Conservation (phyloP, 92 coral and sea anemone species). For the Actinernus sp. region DNA sequence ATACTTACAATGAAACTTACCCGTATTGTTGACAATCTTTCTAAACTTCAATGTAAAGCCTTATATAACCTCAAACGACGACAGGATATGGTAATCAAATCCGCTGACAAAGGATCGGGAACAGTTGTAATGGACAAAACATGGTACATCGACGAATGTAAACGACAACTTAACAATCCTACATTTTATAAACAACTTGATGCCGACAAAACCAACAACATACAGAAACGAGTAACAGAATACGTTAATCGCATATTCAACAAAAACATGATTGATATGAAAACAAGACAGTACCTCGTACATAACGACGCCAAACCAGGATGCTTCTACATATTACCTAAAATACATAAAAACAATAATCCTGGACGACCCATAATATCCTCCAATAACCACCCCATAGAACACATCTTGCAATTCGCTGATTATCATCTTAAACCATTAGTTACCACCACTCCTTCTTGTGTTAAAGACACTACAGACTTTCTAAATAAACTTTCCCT, state of each 20-base stretch:
- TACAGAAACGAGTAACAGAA: conserved; percentile 9
- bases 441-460: conserved; percentile 16
- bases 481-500: not conserved
- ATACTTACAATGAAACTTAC: too few relatives aligned
- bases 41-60: conserved; percentile 22
- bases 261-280: conserved; percentile 10
- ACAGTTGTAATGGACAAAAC: conserved; percentile 30
- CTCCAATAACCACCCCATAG: conserved; percentile 18
- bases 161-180: conserved; percentile 10
- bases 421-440: conserved; percentile 45
- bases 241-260: not conserved
- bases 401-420: conserved; percentile 29
- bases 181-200: conserved; percentile 2
- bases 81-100: conserved; percentile 38
- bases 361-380: conserved; percentile 54
- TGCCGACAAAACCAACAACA: conserved; percentile 9
- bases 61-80: conserved; percentile 9
- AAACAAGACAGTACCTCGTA: conserved; percentile 17
- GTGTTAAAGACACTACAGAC: conserved; percentile 31
- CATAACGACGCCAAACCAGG: conserved; percentile 11
- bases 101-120: conserved; percentile 44
- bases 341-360: conserved; percentile 30
- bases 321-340: conserved; percentile 43
- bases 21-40: too few relatives aligned
- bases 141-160: conserved; percentile 11